These are phyloP conservation scores for Steatornis caripensis DNA, from an alignment of 2,113 vertebrate species.

Conservation along the genomic window DNA sequence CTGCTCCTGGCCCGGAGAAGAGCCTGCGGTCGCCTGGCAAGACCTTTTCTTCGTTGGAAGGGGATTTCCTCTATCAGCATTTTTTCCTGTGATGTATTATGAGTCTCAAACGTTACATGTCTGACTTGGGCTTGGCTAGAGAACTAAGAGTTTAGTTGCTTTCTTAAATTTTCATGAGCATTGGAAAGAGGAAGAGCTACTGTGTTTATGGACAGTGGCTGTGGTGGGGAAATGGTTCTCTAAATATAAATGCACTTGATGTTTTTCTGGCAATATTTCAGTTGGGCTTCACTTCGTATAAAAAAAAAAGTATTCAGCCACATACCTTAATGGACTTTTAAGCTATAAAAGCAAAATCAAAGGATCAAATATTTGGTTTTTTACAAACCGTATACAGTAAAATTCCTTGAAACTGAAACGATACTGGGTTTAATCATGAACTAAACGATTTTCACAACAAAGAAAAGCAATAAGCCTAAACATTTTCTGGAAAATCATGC, in stretches of 20 bases:
- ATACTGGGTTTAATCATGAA: background rate
- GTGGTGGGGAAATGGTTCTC: background rate
- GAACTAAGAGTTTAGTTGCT: background rate
- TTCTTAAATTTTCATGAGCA: background rate
- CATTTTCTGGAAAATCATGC: background rate
- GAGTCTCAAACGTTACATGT: slow-evolving; percentile 26
- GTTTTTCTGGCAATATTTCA: background rate
- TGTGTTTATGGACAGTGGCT: background rate
- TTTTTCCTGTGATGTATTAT: background rate
- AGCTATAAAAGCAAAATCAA: background rate
- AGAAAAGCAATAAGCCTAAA: background rate
- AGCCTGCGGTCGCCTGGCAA: background rate
- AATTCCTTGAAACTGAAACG: background rate
- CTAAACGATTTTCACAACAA: background rate
- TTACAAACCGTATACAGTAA: background rate
- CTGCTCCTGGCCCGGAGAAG: background rate
- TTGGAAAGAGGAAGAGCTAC: background rate
- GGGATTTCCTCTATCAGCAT: background rate
- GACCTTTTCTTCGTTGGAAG: background rate
- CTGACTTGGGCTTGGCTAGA: slow-evolving; percentile 40
- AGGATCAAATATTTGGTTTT: background rate
- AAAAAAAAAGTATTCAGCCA: background rate
- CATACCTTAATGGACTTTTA: background rate
- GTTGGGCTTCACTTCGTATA: background rate
- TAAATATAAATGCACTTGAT: background rate